Base-by-base conservation (phyloP, 2,797 vertebrate genomes). In the Chaetophractus vellerosus region DNA sequence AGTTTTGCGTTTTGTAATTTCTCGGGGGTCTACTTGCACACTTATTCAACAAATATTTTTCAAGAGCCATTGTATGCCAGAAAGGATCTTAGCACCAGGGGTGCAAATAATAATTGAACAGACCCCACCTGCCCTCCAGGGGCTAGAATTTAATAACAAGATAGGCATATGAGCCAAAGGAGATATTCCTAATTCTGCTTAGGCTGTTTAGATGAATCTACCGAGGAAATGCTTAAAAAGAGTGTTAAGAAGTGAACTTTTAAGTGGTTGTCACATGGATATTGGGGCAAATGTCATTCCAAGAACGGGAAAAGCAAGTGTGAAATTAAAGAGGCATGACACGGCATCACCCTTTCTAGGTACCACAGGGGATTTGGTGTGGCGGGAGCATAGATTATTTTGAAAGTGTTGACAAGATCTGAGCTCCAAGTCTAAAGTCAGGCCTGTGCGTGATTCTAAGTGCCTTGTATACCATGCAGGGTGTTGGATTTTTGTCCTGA, bases 1-100 rank as follows among this genome's bases (percentile, higher is more conserved):
- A 50, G n/a, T 85, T 96, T 63, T 83, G 66, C 48, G 90, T 91
- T 76, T 96, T 93, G 64, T 18, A 78, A 36, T 94, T 90, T 95
- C 64, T 93, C 50, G 31, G 63, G 74, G 14, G 16, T 86, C 52
- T 66, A 19, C 76, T 95, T 72, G 16, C 10, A 85, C 16, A 33
- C 31, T 9, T 92, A 31, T 24, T 94, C 55, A 89, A 74, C n/a
- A 90, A 92, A 91, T 82, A 72, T 33, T 93, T 96, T 24, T 71
- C 88, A 74, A 82, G 96, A 79, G 23, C 24, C 16, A 18, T 69
- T 75, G n/a, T 24, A n/a, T 75, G 48, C 72, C 33, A 71, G 28
- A 94, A 94, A 55, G 36, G 76, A 26, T 89, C 89, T 92, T 82
- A 57, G 28, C 72, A 38, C 9, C 3, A n/a, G n/a, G 5, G 52